Percentiles rank a stretch among this genome's conserved stretches.
Evolutionary conservation across 2,113 vertebrate species (phyloP).

Genomic region (Limanda limanda): DNA sequence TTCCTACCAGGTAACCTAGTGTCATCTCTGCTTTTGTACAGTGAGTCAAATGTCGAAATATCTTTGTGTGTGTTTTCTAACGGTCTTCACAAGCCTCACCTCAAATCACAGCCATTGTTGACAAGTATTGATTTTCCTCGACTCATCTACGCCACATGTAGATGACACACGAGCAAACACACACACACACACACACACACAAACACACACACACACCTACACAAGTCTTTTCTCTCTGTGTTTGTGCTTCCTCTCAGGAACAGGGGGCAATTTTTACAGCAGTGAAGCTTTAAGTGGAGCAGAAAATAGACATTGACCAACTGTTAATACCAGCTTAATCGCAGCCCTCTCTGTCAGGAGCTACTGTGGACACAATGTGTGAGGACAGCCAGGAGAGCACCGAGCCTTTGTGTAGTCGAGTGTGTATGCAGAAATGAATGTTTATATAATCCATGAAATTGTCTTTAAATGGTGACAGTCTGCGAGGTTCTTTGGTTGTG

Average conservation of each 20-base stretch:
- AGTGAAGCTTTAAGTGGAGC: slow-evolving; percentile 78
- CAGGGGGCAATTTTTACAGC: slow-evolving; percentile 70
- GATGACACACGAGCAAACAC: slow-evolving; percentile 21
- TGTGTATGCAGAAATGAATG: neutral
- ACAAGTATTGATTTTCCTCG: slow-evolving; percentile 59
- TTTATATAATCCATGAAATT: neutral
- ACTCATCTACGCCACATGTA: slow-evolving; percentile 49
- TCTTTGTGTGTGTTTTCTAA: slow-evolving; percentile 17
- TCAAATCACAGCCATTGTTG: slow-evolving; percentile 57
- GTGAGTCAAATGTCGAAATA: neutral
- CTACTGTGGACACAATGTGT: slow-evolving; percentile 35
- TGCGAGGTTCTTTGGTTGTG: neutral
- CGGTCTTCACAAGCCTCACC: slow-evolving; percentile 22
- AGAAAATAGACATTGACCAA: slow-evolving; percentile 84
- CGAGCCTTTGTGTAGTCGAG: slow-evolving; percentile 4
- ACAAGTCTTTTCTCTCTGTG: slow-evolving; percentile 30
- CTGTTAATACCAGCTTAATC: slow-evolving; percentile 77
- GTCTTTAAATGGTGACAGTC: neutral
- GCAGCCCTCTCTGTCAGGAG: slow-evolving; percentile 52
- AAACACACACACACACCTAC: slow-evolving; percentile 17
- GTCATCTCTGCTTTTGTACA: neutral
- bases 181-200: slow-evolving; percentile 15
- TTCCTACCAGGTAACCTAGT: neutral
- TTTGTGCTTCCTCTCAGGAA: slow-evolving; percentile 62
- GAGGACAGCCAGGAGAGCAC: slow-evolving; percentile 17